A percentile compares a stretch with the other conserved stretches of the same genome.
Conservation (phyloP, 2,888 invertebrate genomes). For the Danaus chrysippus region DNA sequence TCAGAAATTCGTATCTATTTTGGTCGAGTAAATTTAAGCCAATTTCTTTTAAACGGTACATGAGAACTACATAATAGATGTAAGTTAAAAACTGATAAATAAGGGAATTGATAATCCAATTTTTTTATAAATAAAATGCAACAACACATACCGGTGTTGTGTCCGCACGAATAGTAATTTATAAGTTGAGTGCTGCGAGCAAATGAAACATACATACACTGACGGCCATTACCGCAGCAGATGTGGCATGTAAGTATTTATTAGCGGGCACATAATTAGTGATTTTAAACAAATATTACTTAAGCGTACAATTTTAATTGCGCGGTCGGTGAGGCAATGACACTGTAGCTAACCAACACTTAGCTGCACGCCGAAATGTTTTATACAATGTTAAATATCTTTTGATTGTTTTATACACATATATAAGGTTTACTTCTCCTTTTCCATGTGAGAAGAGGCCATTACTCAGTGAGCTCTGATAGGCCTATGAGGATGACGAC, state of each 20-base stretch:
- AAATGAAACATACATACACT: conserved; percentile 62
- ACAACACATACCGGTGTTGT: conserved; percentile 23
- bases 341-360: conserved; percentile 43
- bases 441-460: too few relatives aligned
- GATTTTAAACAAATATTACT: conserved; percentile 75
- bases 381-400: neutral
- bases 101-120: conserved; percentile 12
- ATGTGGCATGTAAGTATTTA: conserved; percentile 72
- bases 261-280: conserved; percentile 71
- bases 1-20: neutral
- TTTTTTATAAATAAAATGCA: neutral
- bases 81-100: neutral
- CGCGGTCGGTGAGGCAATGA: conserved; percentile 51
- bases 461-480: too few relatives aligned
- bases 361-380: conserved; percentile 29
- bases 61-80: too few relatives aligned
- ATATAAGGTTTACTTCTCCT: too few relatives aligned
- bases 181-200: conserved; percentile 51
- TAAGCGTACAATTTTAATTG: conserved; percentile 72
- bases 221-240: conserved; percentile 60
- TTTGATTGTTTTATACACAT: too few relatives aligned
- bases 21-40: conserved; percentile 11
- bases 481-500: too few relatives aligned
- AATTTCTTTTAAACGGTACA: too few relatives aligned
- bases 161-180: conserved; percentile 61